Conservation (phyloP, 2,113 vertebrate species). For the Cyphomyrus discorhynchus region DNA sequence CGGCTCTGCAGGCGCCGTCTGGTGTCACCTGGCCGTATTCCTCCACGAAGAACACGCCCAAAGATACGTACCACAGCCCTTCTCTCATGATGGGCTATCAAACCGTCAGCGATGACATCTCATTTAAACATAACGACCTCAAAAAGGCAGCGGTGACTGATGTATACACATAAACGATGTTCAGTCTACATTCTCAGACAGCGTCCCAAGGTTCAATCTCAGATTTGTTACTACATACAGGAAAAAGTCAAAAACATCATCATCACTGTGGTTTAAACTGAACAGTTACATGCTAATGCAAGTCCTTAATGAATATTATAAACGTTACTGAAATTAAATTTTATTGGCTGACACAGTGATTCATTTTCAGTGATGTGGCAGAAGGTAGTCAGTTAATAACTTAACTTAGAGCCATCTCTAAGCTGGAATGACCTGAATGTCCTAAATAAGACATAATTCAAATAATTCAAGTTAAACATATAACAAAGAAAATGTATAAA, state of each 20-base stretch:
- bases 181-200: not conserved
- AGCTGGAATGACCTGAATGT: not conserved
- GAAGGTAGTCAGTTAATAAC: not conserved
- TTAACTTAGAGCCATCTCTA: not conserved
- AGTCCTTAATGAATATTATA: not conserved
- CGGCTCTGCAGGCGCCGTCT: not conserved
- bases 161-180: not conserved
- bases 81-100: not conserved
- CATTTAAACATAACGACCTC: not conserved
- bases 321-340: not conserved
- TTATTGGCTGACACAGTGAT: not conserved
- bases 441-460: not conserved
- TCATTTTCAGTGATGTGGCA: not conserved
- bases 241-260: not conserved
- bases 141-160: not conserved
- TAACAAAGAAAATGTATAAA: not conserved
- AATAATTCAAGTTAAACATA: not conserved
- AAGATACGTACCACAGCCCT: not conserved
- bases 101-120: not conserved
- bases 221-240: not conserved
- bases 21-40: not conserved
- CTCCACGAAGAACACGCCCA: not conserved
- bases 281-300: not conserved
- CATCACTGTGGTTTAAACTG: not conserved
- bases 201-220: not conserved